Evolutionary conservation across 2,888 invertebrate species (phyloP), one percentile per base, ranked within the genome.

Genomic region (Linnaemya tessellans): DNA sequence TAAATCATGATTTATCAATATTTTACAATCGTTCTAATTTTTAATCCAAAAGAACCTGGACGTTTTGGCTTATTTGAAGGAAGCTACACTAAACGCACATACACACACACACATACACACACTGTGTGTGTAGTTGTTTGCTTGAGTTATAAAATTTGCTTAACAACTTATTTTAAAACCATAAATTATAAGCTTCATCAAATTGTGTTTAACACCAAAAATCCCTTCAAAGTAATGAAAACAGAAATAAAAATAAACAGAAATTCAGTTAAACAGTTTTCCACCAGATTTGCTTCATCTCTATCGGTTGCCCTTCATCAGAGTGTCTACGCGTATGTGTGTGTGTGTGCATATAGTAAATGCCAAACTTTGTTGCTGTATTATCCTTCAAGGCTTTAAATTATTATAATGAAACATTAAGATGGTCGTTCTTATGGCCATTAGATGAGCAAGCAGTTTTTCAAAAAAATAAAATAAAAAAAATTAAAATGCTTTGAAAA

Each of bases 121-220:
- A 75, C 1, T n/a, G 68, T 58, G n/a, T 56, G 70, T 56, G 46
- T 54, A 56, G 67, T 41, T 56, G n/a, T 58, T 0, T n/a, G 11
- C 18, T 9, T 11, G 75, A 46, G 64, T 30, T 62, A 60, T 18
- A 78, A 82, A 82, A 85, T 85, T 82, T 82, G 79, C 79, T 85
- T 79, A 85, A 85, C 82, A 82, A 85, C 85, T 85, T 85, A 75
- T 85, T 85, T 85, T 71, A 74, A 84, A 82, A 79, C 82, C 82
- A 82, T 85, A 85, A 85, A 82, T 85, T 85, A 85, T 75, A 75
- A 82, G 85, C 79, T 82, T 85, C 85, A 85, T 85, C 85, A 85
- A 85, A 82, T 85, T 81, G 85, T 85, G 79, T 82, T 85, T 80
- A 85, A 82, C 85, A 85, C 79, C 74, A 60, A 79, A 82, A 85